Evolutionary conservation across 2,113 vertebrate species (phyloP), one percentile per base, ranked within the genome.

Genomic region (Pseudorhombus dupliciocellatus): DNA sequence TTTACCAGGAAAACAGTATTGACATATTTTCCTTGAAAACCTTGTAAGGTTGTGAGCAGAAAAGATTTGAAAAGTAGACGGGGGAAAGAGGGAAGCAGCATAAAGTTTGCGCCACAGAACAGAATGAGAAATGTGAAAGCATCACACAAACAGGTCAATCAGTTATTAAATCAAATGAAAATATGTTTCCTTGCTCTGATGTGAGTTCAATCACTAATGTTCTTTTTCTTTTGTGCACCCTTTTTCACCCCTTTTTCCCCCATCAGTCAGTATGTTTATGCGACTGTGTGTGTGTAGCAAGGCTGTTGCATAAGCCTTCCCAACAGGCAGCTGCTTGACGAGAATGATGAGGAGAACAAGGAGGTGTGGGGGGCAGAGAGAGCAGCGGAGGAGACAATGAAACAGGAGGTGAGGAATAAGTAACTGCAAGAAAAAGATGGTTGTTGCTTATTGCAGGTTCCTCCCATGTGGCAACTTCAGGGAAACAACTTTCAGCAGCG

Each of bases 281-380:
- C 30, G 16, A 15, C 40, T 11, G 11, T 16, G 61, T 12, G 34
- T 2, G 34, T 37, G 11, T 37, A 37, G 11, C 34, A 37, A 10
- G 34, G 46, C 68, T 55, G 52, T 69, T 80, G 65, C 75, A 40
- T 82, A 83, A 79, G 70, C 57, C 58, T 69, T 81, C 74, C 37
- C 79, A 83, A 73, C 60, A 70, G 81, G 80, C 75, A 72, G 62
- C 34, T 70, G 67, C 70, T 68, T 57, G 30, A 63, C 37, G 70
- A 46, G 79, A 65, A 73, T 44, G 40, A 55, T 52, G 67, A 58
- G 50, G 48, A 65, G 37, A 48, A 52, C 26, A 44, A n/a, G 25
- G 61, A 54, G 59, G 73, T 18, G 25, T 56, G 71, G 75, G 67
- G 26, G 73, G 42, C 34, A 51, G 67, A 71, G 46, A 58, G 62